Conservation (phyloP, 2,888 invertebrate species). For the Agonopterix arenella region DNA sequence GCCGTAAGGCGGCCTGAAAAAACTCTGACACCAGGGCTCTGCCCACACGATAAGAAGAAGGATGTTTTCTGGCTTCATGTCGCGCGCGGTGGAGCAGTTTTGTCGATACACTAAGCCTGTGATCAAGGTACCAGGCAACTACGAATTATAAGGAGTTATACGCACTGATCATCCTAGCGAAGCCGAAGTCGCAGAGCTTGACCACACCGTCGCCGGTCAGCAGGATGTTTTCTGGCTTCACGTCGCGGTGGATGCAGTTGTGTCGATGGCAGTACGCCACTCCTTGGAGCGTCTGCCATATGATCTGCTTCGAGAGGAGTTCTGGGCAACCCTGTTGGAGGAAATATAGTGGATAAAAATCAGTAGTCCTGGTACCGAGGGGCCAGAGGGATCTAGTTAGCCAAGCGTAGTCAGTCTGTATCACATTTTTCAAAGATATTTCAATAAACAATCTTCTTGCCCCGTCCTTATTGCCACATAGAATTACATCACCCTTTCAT, state of each 20-base stretch:
- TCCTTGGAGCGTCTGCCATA: constrained; percentile 96
- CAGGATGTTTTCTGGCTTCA: constrained; percentile 99
- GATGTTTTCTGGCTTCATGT: constrained; percentile 98
- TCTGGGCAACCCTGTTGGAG: constrained; percentile 92
- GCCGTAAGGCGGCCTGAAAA: no score
- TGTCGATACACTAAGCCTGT: constrained; percentile 96
- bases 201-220: constrained; percentile 95
- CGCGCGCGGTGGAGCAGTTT: constrained; percentile 91
- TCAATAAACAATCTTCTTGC: no score
- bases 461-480: no score
- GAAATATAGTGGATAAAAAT: background rate
- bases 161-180: constrained; percentile 95
- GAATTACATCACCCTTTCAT: no score
- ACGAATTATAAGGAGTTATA: constrained; percentile 16
- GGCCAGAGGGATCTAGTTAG: no score
- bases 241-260: constrained; percentile 97
- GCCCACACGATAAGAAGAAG: no score
- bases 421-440: no score
- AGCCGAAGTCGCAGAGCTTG: constrained; percentile 99
- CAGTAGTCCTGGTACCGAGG: background rate
- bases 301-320: constrained; percentile 91
- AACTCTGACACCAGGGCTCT: no score
- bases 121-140: background rate
- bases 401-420: no score
- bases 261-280: constrained; percentile 98